Evolutionary conservation across 2,113 vertebrate species (phyloP).

Genomic region (Andinoacara biseriatus): DNA sequence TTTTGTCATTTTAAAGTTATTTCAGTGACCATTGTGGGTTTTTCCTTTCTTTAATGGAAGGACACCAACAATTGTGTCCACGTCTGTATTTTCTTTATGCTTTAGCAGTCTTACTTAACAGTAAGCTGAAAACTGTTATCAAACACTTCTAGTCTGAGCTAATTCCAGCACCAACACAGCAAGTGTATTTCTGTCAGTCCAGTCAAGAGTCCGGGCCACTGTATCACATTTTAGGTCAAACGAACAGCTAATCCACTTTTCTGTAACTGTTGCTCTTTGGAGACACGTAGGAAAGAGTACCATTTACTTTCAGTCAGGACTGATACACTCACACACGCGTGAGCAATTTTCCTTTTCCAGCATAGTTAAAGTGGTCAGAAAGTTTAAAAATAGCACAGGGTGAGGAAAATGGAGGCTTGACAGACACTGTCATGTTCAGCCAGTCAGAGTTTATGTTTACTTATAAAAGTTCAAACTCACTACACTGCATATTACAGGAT

Average conservation of each 20-base stretch:
- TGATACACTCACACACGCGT: not conserved
- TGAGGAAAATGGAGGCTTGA: not conserved
- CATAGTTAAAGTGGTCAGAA: slow-evolving; percentile 25
- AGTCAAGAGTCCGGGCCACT: slow-evolving; percentile 14
- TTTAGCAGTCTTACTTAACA: not conserved
- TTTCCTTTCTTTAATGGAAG: too few relatives aligned
- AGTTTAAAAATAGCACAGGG: slow-evolving; percentile 42
- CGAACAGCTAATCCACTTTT: slow-evolving; percentile 40
- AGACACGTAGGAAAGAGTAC: slow-evolving; percentile 15
- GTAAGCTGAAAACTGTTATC: not conserved
- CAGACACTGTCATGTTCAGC: not conserved
- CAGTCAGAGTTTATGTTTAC: not conserved
- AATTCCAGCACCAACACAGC: not conserved
- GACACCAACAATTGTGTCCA: too few relatives aligned
- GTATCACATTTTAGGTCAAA: slow-evolving; percentile 19
- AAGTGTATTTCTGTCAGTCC: not conserved
- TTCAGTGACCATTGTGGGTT: too few relatives aligned
- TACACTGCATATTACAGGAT: not conserved
- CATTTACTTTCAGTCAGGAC: slow-evolving; percentile 20
- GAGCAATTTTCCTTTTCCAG: slow-evolving; percentile 22
- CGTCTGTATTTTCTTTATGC: not conserved
- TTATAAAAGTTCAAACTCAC: not conserved
- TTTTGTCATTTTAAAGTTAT: too few relatives aligned
- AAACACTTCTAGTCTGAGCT: not conserved
- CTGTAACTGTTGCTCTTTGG: slow-evolving; percentile 11